Evolutionary conservation across 2,113 vertebrate species (phyloP).

Genomic region (Lipotes vexillifer): DNA sequence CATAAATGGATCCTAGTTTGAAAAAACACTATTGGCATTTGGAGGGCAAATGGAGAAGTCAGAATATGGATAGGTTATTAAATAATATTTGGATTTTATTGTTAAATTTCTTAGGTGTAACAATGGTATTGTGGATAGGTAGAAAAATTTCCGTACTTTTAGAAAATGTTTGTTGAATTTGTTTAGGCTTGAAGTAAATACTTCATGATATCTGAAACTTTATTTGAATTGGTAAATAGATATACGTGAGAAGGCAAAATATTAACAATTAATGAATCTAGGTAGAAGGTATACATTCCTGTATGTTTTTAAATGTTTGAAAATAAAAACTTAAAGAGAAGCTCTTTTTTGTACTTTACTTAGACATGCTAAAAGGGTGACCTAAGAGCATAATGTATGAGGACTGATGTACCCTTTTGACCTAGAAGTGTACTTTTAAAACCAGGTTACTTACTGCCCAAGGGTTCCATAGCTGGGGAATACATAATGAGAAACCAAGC

Average conservation of each 20-base stretch:
- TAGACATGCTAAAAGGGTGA: neutral
- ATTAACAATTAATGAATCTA: neutral
- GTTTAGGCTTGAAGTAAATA: neutral
- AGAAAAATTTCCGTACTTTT: neutral
- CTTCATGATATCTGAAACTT: neutral
- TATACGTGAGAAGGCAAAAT: neutral
- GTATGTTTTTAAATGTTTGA: neutral
- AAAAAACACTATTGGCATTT: neutral
- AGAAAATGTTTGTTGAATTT: neutral
- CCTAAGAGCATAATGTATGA: neutral
- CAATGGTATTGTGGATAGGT: neutral
- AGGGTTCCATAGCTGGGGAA: conserved; percentile 43
- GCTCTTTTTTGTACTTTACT: neutral
- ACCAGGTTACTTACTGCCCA: conserved; percentile 49
- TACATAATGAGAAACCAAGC: conserved; percentile 65
- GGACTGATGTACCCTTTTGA: conserved; percentile 51
- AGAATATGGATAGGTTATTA: neutral
- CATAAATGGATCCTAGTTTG: neutral
- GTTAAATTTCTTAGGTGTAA: neutral
- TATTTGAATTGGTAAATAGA: neutral
- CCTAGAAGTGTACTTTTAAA: conserved; percentile 67
- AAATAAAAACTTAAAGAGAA: conserved; percentile 27
- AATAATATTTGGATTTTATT: neutral
- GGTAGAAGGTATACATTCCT: neutral
- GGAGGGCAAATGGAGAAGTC: neutral